Evolutionary conservation across 2,113 vertebrate species (phyloP), one percentile per base, ranked within the genome.

Genomic region (Trichechus manatus): DNA sequence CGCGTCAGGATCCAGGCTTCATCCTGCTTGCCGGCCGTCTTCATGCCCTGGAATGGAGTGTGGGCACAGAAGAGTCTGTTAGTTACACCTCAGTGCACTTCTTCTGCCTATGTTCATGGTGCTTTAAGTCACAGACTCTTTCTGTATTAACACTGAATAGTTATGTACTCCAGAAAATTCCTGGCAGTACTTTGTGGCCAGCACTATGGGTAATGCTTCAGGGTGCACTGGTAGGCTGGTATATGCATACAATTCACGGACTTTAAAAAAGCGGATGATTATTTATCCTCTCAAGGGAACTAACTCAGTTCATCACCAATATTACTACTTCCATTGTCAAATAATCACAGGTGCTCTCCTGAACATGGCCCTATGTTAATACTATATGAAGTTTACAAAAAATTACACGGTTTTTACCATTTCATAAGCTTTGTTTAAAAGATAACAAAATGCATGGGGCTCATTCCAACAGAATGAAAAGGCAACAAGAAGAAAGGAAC

Each of bases 1-100:
- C 99, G 99, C 97, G 98, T 99, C 99, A 99, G 99, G 98, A 99
- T 99, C 99, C 99, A 99, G 98, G 99, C 98, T 97, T 99, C 99
- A 94, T 99, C 99, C 98, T 99, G 99, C 98, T 99, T 99, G 99
- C 98, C 99, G 97, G 99, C 97, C 78, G 99, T 99, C 98, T 99
- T 99, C 98, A 99, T 97, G 98, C 98, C 99, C 99, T 99, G 91
- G 87, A 98, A 98, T 1, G 25, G 42, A 96, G 79, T 31, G 33
- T 11, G 17, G 82, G 47, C 91, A 96, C 47, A 97, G 8, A 22
- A 97, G 25, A 97, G 44, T 42, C 50, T 92, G 85, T 97, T 97
- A 98, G 93, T 27, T 47, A 94, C n/a, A 91, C 88, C 88, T 11
- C 9, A 50, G 39, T 0, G 13, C 47, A 47, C 9, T 44, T 79